A percentile compares a stretch with the other conserved stretches of the same genome.
These are phyloP conservation scores for Pristiophorus japonicus DNA, from an alignment of 2,113 vertebrate species.

Conservation along the genomic window DNA sequence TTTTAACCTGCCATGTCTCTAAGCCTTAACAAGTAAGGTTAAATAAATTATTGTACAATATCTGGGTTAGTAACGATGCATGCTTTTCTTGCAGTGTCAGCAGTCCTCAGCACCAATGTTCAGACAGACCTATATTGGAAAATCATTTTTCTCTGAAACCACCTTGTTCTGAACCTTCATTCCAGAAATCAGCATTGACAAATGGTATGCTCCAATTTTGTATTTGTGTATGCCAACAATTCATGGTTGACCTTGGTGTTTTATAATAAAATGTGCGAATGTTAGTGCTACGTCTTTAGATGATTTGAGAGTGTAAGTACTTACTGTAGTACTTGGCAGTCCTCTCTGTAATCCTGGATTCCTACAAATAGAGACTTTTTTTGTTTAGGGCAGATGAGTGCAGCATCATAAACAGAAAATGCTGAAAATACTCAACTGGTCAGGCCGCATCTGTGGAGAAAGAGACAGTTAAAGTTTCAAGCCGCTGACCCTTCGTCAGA, in stretches of 20 bases:
- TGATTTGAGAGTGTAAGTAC: background rate
- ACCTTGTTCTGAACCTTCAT: background rate
- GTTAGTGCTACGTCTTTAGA: background rate
- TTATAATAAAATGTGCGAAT: background rate
- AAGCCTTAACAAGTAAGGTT: background rate
- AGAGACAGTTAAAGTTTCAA: background rate
- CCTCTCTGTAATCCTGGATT: background rate
- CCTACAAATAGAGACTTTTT: background rate
- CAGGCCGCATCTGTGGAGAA: background rate
- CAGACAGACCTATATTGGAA: background rate
- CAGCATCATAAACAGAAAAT: background rate
- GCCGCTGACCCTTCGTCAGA: background rate
- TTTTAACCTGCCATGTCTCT: background rate
- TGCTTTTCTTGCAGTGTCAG: background rate
- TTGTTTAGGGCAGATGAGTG: background rate
- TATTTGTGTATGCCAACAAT: background rate
- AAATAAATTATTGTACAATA: background rate
- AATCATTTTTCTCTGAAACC: background rate
- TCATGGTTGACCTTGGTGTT: background rate
- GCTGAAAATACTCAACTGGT: background rate
- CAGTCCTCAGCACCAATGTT: background rate
- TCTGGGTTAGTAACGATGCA: background rate
- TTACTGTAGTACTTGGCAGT: background rate
- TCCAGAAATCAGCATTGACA: background rate
- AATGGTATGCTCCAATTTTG: background rate